Conservation (phyloP, 2,797 vertebrate species). For the Dendrocincla tyrannina region DNA sequence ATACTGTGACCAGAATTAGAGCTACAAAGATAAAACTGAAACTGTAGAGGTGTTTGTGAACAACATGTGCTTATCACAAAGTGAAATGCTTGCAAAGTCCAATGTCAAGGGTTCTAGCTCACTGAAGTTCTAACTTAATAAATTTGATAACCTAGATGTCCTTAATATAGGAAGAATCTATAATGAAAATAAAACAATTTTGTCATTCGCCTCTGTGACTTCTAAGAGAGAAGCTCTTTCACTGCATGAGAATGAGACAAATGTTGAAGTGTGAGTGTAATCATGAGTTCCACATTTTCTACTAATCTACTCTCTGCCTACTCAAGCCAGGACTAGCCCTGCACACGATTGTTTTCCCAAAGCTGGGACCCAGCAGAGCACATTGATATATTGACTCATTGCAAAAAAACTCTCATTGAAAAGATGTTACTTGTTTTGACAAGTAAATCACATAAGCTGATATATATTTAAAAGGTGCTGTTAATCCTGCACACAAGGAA, state of each 20-base stretch:
- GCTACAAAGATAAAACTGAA: not conserved
- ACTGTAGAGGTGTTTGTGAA: not conserved
- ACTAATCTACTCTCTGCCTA: not conserved
- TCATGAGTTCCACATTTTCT: not conserved
- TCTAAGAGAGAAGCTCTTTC: not conserved
- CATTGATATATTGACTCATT: not conserved
- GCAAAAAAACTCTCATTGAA: not conserved
- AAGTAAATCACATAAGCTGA: not conserved
- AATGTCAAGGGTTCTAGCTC: not conserved
- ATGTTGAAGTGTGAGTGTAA: not conserved
- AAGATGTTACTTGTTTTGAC: not conserved
- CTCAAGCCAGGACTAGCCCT: not conserved
- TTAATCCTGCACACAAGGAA: not conserved
- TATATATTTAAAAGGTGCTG: not conserved
- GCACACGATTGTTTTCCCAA: accelerated
- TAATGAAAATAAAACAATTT: not conserved
- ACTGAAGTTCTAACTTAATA: not conserved
- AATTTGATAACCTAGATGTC: not conserved
- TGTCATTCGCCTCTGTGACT: not conserved
- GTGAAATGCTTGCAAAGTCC: not conserved
- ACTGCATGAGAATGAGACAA: not conserved
- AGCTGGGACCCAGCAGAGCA: accelerated
- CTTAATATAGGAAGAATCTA: not conserved
- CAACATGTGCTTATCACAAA: not conserved
- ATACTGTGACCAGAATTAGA: not conserved